Base-by-base conservation (phyloP, 2,888 invertebrate genomes). In the Automeris io region DNA sequence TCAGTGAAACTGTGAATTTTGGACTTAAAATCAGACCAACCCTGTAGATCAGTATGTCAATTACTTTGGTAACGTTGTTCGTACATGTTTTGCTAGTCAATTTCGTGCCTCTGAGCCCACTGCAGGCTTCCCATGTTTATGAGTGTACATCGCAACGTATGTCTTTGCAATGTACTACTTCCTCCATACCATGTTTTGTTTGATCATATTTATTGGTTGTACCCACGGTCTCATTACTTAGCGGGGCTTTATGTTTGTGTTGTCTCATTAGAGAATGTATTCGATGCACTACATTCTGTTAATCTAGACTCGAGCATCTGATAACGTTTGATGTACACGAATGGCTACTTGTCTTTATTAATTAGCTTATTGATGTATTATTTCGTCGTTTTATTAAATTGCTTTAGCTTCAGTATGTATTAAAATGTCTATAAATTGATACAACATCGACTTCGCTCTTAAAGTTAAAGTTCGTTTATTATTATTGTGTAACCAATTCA, bases 131-230 rank as follows among this genome's bases (percentile, higher is more conserved):
- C 63, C 61, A 67, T 67, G 68, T 80, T 80, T 79, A 81, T 71
- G 72, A 61, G 62, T 55, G 56, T 61, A 54, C 53, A 47, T 52
- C 46, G 42, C 51, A 57, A 59, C 65, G 69, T 79, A 73, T 76
- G 76, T 80, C 79, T 76, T 72, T 75, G 66, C 78, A 74, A 79
- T 61, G 58, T 75, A 80, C 67, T 69, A 69, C 80, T 78, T 82
- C 81, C 81, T 73, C 62, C 47, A 63, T 62, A 59, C 64, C 66
- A 67, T 67, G 71, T 79, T 81, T 76, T 71, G 76, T 74, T 75
- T 67, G 68, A 75, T 77, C 73, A 78, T 76, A 77, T 82, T 82
- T 82, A 80, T 78, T 67, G 64, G 65, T 57, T 54, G 56, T 59
- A 59, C 57, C 59, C 56, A 57, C 57, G 49, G 61, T 63, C 49